Evolutionary conservation across 2,113 vertebrate species (phyloP), one percentile per base, ranked within the genome.

Genomic region (Daboia siamensis): DNA sequence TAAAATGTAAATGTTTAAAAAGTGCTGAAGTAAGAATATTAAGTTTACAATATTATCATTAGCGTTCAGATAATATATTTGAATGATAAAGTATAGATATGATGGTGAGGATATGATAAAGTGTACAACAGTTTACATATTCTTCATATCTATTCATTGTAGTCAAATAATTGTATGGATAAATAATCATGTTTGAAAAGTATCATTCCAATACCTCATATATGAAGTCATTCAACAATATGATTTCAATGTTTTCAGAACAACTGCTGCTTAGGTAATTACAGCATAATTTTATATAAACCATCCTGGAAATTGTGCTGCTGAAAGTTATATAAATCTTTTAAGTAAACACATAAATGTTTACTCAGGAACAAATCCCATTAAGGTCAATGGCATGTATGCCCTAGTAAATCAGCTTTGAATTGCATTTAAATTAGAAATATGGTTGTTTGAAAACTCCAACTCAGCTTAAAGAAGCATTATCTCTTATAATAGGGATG

Each of bases 341-440:
- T 90, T 69, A 51, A 33, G 64, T 90, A 51, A 90, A 90, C 64
- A 51, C 6, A 90, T 69, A 90, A 90, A 69, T 90, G 46, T 90
- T 90, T 69, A 90, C 59, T 84, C 90, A 90, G 29, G 56, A 21
- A 56, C n/a, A 88, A 12, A 88, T 33, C 55, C 55, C n/a, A 57
- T n/a, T 90, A 90, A 90, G 24, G 64, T 90, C 89, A 90, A 29
- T 90, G 26, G 33, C 21, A 84, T 39, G 48, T 5, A 84, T 52
- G 54, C 48, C 51, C 90, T 55, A 80, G n/a, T 39, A 90, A 90
- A 74, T 80, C n/a, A 51, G 51, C 26, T 64, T 21, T 64, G 59
- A 59, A 64, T 44, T 80, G 51, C 64, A 55, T 80, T 90, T 90
- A 55, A 90, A 91, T 87, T 91, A 91, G 46, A 87, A 91, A 87